These are phyloP conservation scores for Phymorhynchus buccinoides DNA, from an alignment of 1,140 invertebrate genomes.

Conservation along the genomic window DNA sequence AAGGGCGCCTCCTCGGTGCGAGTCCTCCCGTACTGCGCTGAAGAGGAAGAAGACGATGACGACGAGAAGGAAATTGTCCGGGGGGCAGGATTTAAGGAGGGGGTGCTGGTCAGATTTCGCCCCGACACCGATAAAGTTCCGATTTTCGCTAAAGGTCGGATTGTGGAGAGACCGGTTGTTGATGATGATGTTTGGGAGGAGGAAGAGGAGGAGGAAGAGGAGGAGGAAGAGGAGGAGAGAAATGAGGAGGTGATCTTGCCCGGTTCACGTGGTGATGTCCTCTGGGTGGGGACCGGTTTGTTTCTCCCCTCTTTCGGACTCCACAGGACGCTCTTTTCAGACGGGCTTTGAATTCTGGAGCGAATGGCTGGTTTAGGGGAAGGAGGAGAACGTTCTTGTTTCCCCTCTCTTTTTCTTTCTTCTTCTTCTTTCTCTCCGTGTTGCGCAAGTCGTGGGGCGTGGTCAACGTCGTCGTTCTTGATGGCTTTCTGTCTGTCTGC, in stretches of 20 bases:
- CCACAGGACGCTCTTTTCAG: too few relatives aligned
- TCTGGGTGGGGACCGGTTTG: conserved; percentile 3
- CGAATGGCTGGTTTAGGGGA: too few relatives aligned
- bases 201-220: neutral
- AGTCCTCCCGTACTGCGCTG: conserved; percentile 38
- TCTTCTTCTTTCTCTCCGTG: neutral
- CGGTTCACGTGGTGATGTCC: neutral
- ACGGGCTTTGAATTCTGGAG: too few relatives aligned
- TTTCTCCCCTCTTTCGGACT: neutral
- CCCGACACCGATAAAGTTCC: neutral
- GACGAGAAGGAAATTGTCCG: neutral
- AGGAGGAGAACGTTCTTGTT: too few relatives aligned
- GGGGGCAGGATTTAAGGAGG: neutral
- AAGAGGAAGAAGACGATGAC: neutral
- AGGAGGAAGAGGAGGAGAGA: too few relatives aligned
- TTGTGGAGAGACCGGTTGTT: neutral
- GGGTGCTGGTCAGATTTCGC: neutral
- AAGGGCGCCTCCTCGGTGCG: conserved; percentile 58
- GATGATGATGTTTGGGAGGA: neutral
- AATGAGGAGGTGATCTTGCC: neutral
- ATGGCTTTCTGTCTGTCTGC: neutral
- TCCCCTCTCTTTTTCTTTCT: neutral
- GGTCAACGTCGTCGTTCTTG: neutral
- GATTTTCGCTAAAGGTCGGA: neutral
- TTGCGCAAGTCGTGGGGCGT: neutral